Conservation (phyloP, 2,113 vertebrate genomes). For the Pampusana beccarii region DNA sequence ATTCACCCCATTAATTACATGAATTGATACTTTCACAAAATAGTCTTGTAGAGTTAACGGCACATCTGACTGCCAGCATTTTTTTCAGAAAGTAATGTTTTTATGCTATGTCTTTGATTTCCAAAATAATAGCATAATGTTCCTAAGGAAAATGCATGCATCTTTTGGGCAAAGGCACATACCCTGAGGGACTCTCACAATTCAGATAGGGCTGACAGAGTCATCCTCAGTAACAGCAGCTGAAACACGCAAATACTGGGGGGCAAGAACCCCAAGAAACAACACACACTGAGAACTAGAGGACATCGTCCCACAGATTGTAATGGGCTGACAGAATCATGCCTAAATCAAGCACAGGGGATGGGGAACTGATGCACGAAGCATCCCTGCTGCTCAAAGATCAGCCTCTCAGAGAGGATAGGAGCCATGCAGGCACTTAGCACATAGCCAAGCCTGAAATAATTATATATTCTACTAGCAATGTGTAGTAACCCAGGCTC, state of each 20-base stretch:
- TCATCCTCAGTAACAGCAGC: background rate
- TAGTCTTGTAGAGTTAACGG: background rate
- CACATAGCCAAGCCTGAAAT: background rate
- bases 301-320: background rate
- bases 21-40: background rate
- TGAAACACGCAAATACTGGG: background rate
- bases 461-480: background rate
- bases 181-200: background rate
- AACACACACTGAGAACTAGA: background rate
- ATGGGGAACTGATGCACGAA: rapidly evolving
- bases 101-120: background rate
- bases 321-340: background rate
- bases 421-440: background rate
- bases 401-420: background rate
- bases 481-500: background rate
- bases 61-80: background rate
- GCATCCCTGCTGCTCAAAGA: background rate
- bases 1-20: background rate
- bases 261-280: background rate
- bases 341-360: background rate
- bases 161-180: background rate
- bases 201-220: background rate
- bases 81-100: background rate
- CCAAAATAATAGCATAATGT: background rate
- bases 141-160: background rate